Evolutionary conservation across 2,113 vertebrate genomes (phyloP), one percentile per base, ranked within the genome.

Genomic region (Percina caprodes): DNA sequence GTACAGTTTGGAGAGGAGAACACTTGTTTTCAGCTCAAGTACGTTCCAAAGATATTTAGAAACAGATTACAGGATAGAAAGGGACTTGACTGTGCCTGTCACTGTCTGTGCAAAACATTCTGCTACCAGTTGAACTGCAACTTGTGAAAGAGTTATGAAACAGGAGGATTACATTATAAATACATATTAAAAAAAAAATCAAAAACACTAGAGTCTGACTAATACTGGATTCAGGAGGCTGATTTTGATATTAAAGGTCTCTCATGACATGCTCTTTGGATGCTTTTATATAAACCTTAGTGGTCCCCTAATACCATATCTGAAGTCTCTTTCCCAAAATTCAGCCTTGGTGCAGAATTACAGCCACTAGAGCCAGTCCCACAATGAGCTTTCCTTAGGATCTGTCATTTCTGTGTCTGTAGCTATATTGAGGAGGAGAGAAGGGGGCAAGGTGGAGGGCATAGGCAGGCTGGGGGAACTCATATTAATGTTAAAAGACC

Each of bases 61-160:
- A 54, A 65, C 23, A 23, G 13, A 49, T 33, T 39, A 48, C 21
- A 24, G 26, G 61, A 33, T 6, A 61, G 48, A 26, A 35, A 75
- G 12, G 74, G 71, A 76, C 49, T 8, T 7, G 14, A 68, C n/a
- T 73, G 13, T 46, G 24, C 35, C 42, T 14, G 48, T 51, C 13
- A 7, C 60, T 24, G 26, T 68, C 54, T 88, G 77, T 84, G 82
- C 87, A 83, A 91, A 86, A 80, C 46, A 54, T 80, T 77, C 77
- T 86, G 76, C 83, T 68, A 84, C 77, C 48, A 59, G 60, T 71
- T 39, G 2, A 3, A 68, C 79, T 48, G 74, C 52, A 73, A 55
- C 78, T 51, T 24, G 13, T 12, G 13, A 9, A 18, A 30, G 33
- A 75, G 70, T 52, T 39, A 10, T 59, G 21, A 42, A 45, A 68